phyloP scores from a whole-genome alignment of 2,888 invertebrate species.

The Drosophila barbarae region DNA sequence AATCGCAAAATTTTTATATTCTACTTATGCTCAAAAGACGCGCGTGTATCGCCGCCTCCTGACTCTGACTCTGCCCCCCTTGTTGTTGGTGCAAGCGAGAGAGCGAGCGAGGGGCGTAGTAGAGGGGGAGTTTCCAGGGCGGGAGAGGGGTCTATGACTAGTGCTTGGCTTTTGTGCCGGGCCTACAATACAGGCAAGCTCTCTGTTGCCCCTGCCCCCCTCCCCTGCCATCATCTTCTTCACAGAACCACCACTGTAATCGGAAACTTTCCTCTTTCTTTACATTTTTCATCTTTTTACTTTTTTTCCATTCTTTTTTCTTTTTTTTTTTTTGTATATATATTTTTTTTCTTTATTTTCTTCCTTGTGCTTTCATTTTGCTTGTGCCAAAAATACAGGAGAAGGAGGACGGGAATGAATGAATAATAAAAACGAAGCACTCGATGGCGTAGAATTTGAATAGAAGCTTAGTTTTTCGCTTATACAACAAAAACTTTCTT shows the following conservation, averaged over 20 bases:
- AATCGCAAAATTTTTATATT: slow-evolving; percentile 77
- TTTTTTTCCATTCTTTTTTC: slow-evolving; percentile 26
- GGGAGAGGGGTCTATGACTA: slow-evolving; percentile 32
- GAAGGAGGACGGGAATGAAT: slow-evolving; percentile 63
- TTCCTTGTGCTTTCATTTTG: slow-evolving; percentile 64
- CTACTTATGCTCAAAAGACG: slow-evolving; percentile 68
- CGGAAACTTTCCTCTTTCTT: slow-evolving; percentile 76
- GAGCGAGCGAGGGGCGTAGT: slow-evolving; percentile 13
- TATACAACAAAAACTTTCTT: slow-evolving; percentile 74
- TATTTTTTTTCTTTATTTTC: background rate
- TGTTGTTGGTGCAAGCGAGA: background rate
- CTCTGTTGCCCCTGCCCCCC: background rate
- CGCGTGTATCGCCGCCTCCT: slow-evolving; percentile 42
- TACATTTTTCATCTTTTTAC: slow-evolving; percentile 71
- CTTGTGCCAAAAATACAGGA: slow-evolving; percentile 67
- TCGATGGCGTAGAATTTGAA: slow-evolving; percentile 78
- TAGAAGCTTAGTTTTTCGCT: slow-evolving; percentile 79
- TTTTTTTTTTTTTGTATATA: slow-evolving; percentile 12
- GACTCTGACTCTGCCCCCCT: background rate
- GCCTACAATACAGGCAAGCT: slow-evolving; percentile 55
- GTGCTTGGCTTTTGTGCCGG: slow-evolving; percentile 67
- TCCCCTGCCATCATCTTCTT: background rate
- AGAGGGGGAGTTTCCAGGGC: slow-evolving; percentile 10
- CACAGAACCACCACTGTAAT: slow-evolving; percentile 56
- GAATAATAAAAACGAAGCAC: slow-evolving; percentile 74